Conservation (phyloP, 2,888 invertebrate species). For the Platycheirus albimanus region DNA sequence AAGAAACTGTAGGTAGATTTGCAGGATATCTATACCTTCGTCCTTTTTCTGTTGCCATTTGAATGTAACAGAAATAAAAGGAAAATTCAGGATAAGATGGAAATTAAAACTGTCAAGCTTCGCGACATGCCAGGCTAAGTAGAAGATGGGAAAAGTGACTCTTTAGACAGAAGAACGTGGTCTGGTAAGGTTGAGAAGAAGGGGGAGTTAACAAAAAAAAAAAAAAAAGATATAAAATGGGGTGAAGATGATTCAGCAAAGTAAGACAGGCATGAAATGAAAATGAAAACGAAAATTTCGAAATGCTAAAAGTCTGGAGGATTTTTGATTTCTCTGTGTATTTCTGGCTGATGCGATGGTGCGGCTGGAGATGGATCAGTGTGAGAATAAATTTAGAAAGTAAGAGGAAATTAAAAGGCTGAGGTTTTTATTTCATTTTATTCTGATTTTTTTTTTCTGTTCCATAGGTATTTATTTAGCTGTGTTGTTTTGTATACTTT, state of each 20-base stretch:
- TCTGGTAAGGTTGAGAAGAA: conserved; percentile 3
- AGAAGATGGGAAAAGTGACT: conserved; percentile 22
- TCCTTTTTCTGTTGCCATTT: conserved; percentile 22
- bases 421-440: conserved; percentile 2
- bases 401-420: conserved; percentile 35
- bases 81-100: conserved; percentile 54
- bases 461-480: neutral
- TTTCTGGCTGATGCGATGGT: too few relatives aligned
- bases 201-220: too few relatives aligned
- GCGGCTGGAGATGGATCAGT: neutral
- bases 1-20: conserved; percentile 38
- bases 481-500: neutral
- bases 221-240: conserved; percentile 10
- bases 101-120: conserved; percentile 63
- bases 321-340: conserved; percentile 40
- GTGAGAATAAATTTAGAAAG: neutral
- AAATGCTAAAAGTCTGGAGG: conserved; percentile 22
- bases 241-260: conserved; percentile 45
- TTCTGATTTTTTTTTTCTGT: conserved; percentile 1
- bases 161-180: neutral
- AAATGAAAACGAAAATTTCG: conserved; percentile 46
- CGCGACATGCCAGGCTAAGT: conserved; percentile 8
- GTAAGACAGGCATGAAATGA: conserved; percentile 61
- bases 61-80: conserved; percentile 21
- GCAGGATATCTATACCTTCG: conserved; percentile 41